A percentile compares a stretch with the other conserved stretches of the same genome.
These are phyloP conservation scores for Gambusia affinis DNA, from an alignment of 2,113 vertebrate species.

Conservation along the genomic window DNA sequence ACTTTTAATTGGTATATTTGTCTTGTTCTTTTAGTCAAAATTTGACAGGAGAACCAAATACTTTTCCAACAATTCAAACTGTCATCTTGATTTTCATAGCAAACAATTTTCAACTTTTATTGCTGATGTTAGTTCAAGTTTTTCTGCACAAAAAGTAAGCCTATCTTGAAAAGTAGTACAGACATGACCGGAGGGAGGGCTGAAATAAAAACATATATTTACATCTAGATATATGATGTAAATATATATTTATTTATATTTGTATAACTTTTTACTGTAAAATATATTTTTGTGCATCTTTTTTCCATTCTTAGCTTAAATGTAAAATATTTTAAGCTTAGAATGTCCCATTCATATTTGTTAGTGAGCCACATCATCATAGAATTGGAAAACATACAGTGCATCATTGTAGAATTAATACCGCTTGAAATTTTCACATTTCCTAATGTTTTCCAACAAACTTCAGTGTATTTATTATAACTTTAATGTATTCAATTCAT, in stretches of 20 bases:
- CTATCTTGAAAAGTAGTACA: neutral
- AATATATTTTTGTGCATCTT: no score
- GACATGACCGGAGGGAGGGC: neutral
- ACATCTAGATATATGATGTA: no score
- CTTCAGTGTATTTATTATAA: no score
- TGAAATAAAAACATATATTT: no score
- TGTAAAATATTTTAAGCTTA: no score
- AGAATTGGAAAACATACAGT: neutral
- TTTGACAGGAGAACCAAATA: neutral
- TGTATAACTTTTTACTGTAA: no score
- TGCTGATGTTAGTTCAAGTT: neutral
- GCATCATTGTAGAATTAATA: neutral
- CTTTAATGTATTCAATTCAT: no score
- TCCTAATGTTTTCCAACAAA: no score
- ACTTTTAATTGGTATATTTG: neutral
- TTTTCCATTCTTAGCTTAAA: no score
- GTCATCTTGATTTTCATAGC: neutral
- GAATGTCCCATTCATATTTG: neutral
- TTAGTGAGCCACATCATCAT: neutral
- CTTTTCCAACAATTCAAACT: neutral
- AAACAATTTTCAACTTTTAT: neutral
- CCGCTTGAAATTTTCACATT: no score
- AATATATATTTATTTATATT: no score
- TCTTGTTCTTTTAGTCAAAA: neutral
- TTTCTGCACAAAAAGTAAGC: neutral